Base-by-base conservation (phyloP, 2,888 invertebrate species). In the Sylvicola fuscatus region DNA sequence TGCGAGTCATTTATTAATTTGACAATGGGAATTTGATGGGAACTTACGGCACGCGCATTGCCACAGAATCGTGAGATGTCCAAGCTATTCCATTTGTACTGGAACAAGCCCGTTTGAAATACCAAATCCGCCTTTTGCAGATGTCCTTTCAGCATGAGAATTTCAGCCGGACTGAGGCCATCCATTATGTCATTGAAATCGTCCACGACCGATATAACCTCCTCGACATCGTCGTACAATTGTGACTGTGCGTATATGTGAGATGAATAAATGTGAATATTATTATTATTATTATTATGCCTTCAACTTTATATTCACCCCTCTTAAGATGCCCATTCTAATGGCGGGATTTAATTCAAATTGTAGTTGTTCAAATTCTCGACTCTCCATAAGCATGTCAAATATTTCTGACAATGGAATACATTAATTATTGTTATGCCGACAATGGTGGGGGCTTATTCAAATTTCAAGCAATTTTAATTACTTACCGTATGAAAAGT, bases 351-450 rank as follows among this genome's bases (percentile, higher is more conserved):
- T 66, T 32, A 75, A 44, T 26, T 59, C 47, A 41, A 66, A 72
- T 2, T 78, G 77, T 30, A 81, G 51, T 45, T 69, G 68, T 47
- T 82, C 81, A 59, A 84, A 65, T 2, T 80, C 58, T 51, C 79
- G 77, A 1, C 78, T 75, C 51, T 82, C 80, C 14, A 68, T 68
- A 43, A 80, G 70, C 1, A 72, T 58, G 37, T 71, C 66, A 45
- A 79, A 79, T 17, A 83, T 60, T 3, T 70, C 61, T 42, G 14
- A 1, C n/a, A 10, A 29, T 29, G 12, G n/a, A 13, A 21, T 21
- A 29, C n/a, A 8, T 6, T 29, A 13, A 29, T 5, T 27, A 29
- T 16, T 27, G 16, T 21, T 16, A 16, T 33, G 14, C 2, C 11
- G 3, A 10, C 14, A 12, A 13, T 34, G n/a, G 6, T 27, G 17